Evolutionary conservation across 2,113 vertebrate genomes (phyloP).

Genomic region (Cebidichthys violaceus): DNA sequence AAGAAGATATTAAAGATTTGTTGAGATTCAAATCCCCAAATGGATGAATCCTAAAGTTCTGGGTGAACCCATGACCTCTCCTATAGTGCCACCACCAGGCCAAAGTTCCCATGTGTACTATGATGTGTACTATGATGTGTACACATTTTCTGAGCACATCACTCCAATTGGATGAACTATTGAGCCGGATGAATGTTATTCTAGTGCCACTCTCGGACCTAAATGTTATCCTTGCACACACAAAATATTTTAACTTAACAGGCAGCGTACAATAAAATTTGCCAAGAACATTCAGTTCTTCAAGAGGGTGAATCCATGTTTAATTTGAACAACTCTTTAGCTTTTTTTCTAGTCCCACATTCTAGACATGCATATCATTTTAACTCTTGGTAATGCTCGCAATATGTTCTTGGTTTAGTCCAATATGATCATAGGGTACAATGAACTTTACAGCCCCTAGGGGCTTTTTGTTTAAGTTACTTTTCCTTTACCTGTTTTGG

Average conservation of each 20-base stretch:
- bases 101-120: neutral
- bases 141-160: neutral
- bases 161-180: neutral
- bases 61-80: conserved; percentile 16
- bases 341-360: neutral
- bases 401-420: conserved; percentile 3
- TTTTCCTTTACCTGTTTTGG: neutral
- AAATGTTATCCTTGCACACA: neutral
- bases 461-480: neutral
- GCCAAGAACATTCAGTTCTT: neutral
- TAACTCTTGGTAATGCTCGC: neutral
- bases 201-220: neutral
- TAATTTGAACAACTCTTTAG: neutral
- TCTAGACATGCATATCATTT: neutral
- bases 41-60: neutral
- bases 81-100: conserved; percentile 11
- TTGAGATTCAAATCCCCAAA: neutral
- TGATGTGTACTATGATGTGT: neutral
- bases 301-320: neutral
- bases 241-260: neutral
- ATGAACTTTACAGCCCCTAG: neutral
- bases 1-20: neutral
- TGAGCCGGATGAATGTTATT: neutral
- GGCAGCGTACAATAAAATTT: neutral
- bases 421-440: neutral